A percentile compares a stretch with the other conserved stretches of the same genome.
Conservation (phyloP, 2,888 invertebrate genomes). For the Dasypogon diadema region DNA sequence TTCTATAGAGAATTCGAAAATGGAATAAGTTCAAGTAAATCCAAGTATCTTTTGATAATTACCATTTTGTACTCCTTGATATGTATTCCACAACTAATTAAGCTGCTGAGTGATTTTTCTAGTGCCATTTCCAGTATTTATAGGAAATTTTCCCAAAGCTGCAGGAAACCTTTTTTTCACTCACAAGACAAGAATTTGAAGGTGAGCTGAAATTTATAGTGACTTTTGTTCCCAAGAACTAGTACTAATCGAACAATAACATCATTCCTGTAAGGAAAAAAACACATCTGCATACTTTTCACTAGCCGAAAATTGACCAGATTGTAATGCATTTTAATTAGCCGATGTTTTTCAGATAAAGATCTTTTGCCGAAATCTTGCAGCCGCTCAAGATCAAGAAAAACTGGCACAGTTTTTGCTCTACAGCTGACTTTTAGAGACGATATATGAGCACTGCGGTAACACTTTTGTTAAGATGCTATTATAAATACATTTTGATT, state of each 20-base stretch:
- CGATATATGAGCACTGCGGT: too few relatives aligned
- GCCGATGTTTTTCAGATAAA: too few relatives aligned
- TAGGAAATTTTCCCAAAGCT: neutral
- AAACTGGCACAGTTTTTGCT: neutral
- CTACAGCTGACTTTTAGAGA: too few relatives aligned
- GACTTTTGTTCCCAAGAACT: neutral
- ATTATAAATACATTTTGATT: too few relatives aligned
- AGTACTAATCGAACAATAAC: neutral
- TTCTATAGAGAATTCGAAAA: conserved; percentile 17
- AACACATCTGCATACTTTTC: neutral
- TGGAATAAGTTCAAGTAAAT: neutral
- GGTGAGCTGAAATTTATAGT: neutral
- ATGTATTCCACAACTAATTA: neutral
- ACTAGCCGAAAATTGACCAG: neutral
- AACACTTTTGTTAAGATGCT: too few relatives aligned
- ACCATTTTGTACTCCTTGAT: conserved; percentile 8
- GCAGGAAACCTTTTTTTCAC: neutral
- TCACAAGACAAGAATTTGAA: neutral
- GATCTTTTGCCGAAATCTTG: neutral
- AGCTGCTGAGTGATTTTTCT: conserved; percentile 3
- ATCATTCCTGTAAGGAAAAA: neutral
- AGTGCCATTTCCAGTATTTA: neutral
- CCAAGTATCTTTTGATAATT: neutral
- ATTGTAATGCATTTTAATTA: neutral
- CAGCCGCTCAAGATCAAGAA: neutral